Evolutionary conservation across 92 coral and sea anemone species (phyloP), one percentile per base, ranked within the genome.

Genomic region (Hydrozoanthus gracilis): DNA sequence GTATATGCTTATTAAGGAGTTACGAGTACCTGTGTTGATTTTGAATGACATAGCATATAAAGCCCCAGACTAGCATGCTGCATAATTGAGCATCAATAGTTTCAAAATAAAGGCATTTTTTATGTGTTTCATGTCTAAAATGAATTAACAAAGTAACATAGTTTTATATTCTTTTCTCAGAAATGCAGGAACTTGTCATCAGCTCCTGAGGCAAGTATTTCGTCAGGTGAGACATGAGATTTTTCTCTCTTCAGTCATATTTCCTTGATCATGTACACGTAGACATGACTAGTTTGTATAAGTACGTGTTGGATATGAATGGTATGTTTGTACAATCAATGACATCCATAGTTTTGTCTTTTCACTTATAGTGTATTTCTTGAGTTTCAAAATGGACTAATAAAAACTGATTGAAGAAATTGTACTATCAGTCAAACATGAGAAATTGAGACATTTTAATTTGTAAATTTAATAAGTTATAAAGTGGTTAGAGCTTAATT

Each of bases 151-250:
- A 64, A 68, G 39, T 27, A 27, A 27, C 39, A 27, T 27, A 27
- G 1, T 27, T 27, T 27, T 79, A 73, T 75, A n/a, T 56, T 48
- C 7, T 51, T 35, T 15, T 77, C 52, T 66, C 82, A 93, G 96
- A 86, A 48, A 76, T 86, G 92, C 52, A 86, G 84, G 88, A 68
- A 71, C 73, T 85, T 83, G 49, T 58, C 90, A 71, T 87, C 87
- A 67, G 77, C 91, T 18, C 86, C 92, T 70, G 74, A 86, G 20
- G 79, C 86, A 61, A 93, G 90, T 17, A 85, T 94, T 11, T 84
- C 92, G 8, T 66, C 96, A 9, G 92, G 90, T 83, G 76, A 93
- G 17, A 88, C 94, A 35, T 90, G 94, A 39, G 78, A 89, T 62
- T 82, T 76, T 48, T 89, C 4, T 46, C 2, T 1, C 1, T 71